Conservation (phyloP, 2,797 vertebrate genomes). For the Macrochelys suwanniensis region DNA sequence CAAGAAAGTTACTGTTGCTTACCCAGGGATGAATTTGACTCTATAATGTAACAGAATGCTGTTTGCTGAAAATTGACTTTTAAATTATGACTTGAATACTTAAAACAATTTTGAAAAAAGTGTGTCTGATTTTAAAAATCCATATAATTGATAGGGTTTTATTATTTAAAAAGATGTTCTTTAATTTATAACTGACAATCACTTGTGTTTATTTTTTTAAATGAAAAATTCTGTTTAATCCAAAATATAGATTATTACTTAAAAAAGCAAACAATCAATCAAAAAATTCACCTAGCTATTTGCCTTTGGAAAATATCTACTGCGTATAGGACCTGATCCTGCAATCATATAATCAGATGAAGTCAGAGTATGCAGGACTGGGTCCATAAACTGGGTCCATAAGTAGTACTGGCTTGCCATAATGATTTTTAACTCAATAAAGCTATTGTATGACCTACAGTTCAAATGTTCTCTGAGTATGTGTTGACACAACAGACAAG, state of each 20-base stretch:
- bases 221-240: background rate
- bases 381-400: background rate
- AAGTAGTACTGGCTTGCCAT: too few species aligned
- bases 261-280: background rate
- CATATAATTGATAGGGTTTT: background rate
- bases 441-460: constrained; percentile 57
- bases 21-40: background rate
- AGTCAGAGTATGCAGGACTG: background rate
- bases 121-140: background rate
- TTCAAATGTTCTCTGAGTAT: constrained; percentile 52
- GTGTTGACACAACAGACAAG: constrained; percentile 68
- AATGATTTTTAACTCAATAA: background rate
- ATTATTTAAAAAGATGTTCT: background rate
- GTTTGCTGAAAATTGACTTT: background rate
- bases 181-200: background rate
- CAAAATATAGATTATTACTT: background rate
- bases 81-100: background rate
- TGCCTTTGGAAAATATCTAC: background rate
- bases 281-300: background rate
- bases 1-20: background rate
- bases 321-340: background rate
- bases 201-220: background rate
- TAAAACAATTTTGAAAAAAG: background rate
- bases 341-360: background rate
- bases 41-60: background rate